A percentile compares a stretch with the other conserved stretches of the same genome.
These are phyloP conservation scores for Theonella swinhoei DNA, from an alignment of 37 sponge, comb jelly and placozoan species.

Conservation along the genomic window DNA sequence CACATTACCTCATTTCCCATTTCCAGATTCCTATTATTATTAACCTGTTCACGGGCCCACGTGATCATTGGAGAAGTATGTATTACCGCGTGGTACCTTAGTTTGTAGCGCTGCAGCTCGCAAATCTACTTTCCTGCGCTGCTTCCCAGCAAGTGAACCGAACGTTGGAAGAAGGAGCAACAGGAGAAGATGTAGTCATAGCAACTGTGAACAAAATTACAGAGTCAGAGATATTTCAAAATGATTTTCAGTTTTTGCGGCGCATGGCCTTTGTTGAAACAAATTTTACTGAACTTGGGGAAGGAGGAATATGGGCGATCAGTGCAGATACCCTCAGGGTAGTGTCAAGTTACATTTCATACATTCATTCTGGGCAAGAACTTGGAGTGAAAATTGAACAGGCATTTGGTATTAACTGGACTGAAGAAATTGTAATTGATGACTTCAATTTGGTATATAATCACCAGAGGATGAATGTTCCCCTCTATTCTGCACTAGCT, in stretches of 20 bases:
- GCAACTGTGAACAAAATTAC: background rate
- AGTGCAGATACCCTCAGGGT: background rate
- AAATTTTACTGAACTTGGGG: background rate
- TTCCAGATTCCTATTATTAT: too few species aligned
- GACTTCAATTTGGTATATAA: background rate
- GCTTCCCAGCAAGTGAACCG: background rate
- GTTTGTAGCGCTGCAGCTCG: too few species aligned
- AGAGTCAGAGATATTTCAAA: background rate
- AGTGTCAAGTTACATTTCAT: background rate
- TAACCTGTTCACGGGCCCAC: too few species aligned
- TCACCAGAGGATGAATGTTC: background rate
- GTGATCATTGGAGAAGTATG: too few species aligned
- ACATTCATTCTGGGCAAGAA: background rate
- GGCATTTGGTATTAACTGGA: background rate
- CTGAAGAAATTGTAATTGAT: background rate
- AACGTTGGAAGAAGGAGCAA: background rate
- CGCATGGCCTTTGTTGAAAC: background rate
- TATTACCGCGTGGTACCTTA: too few species aligned
- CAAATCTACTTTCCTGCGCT: too few species aligned
- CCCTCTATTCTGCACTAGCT: background rate
- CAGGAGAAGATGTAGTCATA: background rate
- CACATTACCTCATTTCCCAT: too few species aligned
- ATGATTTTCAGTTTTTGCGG: background rate
- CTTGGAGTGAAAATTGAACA: background rate
- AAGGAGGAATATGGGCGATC: background rate